Evolutionary conservation across 2,888 invertebrate species (phyloP).

Genomic region (Dynastes maya): DNA sequence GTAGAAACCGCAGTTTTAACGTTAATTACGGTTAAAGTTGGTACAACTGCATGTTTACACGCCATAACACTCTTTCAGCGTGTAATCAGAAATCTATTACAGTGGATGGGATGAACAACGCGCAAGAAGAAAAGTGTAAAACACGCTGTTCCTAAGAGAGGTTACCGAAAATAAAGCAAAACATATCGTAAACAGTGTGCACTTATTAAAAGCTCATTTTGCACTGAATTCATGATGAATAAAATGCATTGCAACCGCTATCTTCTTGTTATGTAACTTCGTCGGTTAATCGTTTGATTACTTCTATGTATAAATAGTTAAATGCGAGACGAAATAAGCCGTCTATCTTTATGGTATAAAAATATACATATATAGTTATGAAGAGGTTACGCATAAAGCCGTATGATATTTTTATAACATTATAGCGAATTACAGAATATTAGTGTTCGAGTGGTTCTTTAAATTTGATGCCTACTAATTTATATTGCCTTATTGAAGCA

Average conservation of each 20-base stretch:
- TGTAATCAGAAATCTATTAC: conserved; percentile 51
- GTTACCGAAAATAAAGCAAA: conserved; percentile 31
- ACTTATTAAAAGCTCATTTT: conserved; percentile 58
- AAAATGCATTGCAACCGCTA: background rate
- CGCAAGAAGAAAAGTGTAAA: conserved; percentile 23
- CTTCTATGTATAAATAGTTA: conserved; percentile 4
- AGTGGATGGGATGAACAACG: background rate
- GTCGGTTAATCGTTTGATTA: background rate
- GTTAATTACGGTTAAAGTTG: conserved; percentile 43
- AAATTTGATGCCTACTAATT: too few species aligned
- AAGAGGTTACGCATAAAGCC: too few species aligned
- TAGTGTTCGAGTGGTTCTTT: too few species aligned
- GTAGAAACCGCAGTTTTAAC: conserved; percentile 26
- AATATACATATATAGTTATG: too few species aligned
- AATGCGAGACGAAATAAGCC: background rate
- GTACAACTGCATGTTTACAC: conserved; percentile 41
- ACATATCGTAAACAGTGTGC: conserved; percentile 9
- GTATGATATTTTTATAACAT: too few species aligned
- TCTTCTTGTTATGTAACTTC: too few species aligned
- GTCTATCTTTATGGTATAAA: too few species aligned
- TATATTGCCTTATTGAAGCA: too few species aligned
- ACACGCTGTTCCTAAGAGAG: conserved; percentile 22
- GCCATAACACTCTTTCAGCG: conserved; percentile 38
- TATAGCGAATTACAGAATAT: too few species aligned
- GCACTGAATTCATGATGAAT: conserved; percentile 49